phyloP scores from a whole-genome alignment of 2,797 vertebrate genomes.

The Morus bassanus region DNA sequence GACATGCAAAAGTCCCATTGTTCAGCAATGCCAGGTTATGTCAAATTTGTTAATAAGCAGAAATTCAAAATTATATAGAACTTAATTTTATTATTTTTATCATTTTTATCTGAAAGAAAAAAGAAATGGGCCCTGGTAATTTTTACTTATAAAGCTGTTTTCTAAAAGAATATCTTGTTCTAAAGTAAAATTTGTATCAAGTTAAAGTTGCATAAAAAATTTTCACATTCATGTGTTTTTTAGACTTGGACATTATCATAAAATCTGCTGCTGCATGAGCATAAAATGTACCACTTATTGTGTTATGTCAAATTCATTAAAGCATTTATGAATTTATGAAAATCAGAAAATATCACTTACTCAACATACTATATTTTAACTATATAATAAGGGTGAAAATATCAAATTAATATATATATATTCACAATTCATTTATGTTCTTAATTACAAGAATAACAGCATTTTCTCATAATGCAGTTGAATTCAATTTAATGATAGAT shows the following conservation, averaged over 20 bases:
- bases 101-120: not conserved
- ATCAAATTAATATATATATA: not conserved
- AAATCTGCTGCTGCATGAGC: not conserved
- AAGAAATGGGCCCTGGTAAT: fast-evolving
- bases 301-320: not conserved
- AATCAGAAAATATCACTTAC: not conserved
- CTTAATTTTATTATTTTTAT: not conserved
- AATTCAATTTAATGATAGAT: not conserved
- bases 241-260: not conserved
- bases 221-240: not conserved
- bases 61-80: not conserved
- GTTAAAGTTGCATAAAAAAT: not conserved
- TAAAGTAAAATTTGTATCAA: not conserved
- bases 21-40: not conserved
- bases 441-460: not conserved
- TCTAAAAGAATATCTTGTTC: not conserved
- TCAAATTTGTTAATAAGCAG: not conserved
- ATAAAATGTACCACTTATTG: not conserved
- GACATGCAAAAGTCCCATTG: not conserved
- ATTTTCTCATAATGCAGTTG: not conserved
- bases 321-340: not conserved
- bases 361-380: not conserved
- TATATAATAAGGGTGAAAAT: not conserved
- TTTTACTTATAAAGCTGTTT: not conserved
- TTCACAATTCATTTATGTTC: not conserved